A percentile compares a stretch with the other conserved stretches of the same genome.
phyloP scores from a whole-genome alignment of 2,888 invertebrate genomes.

The Mesopsocus fuscifrons region DNA sequence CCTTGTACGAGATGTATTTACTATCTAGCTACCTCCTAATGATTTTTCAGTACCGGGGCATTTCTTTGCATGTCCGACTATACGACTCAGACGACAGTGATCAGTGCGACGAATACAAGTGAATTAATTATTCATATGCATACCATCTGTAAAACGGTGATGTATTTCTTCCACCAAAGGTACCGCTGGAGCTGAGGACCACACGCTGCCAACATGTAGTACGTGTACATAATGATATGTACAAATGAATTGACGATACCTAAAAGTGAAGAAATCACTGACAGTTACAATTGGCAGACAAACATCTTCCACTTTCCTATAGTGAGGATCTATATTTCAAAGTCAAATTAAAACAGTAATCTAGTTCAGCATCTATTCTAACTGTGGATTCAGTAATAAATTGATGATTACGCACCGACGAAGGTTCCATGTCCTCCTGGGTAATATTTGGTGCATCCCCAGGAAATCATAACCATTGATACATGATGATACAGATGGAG shows the following conservation, averaged over 20 bases:
- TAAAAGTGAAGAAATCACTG: conserved; percentile 14
- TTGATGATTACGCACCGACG: conserved; percentile 15
- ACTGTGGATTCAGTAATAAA: not conserved
- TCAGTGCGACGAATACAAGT: no score
- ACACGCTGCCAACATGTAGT: conserved; percentile 21
- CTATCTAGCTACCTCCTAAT: no score
- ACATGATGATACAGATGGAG: conserved; percentile 33
- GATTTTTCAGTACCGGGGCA: no score
- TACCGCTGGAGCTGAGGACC: conserved; percentile 20
- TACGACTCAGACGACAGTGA: no score
- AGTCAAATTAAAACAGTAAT: no score
- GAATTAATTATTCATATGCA: no score
- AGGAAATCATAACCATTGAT: conserved; percentile 21
- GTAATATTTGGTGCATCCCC: conserved; percentile 30
- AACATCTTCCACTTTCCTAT: no score
- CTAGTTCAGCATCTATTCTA: no score
- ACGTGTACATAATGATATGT: conserved; percentile 22
- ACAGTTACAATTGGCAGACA: no score
- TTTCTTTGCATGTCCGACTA: no score
- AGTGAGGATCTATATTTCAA: no score
- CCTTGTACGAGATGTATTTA: no score
- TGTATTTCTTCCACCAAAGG: conserved; percentile 22
- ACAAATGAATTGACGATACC: conserved; percentile 28
- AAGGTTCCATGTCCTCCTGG: conserved; percentile 22
- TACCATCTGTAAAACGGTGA: conserved; percentile 22